Conservation (phyloP, 2,888 invertebrate genomes). For the Norana najaformis region DNA sequence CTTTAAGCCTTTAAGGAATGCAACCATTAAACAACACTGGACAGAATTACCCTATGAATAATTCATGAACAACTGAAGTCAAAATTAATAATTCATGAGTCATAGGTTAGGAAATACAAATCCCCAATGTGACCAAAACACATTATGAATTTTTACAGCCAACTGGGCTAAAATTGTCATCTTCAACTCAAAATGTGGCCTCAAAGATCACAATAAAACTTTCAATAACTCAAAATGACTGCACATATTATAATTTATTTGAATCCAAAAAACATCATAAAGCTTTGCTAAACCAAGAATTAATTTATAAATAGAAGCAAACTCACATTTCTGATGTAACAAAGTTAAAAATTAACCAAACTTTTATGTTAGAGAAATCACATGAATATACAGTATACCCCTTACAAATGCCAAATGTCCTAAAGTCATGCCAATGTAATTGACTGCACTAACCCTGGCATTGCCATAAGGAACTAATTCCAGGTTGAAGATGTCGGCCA, state of each 20-base stretch:
- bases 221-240: no score
- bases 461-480: constrained; percentile 61
- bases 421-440: neutral
- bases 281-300: no score
- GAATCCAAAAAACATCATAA: neutral
- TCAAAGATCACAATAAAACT: no score
- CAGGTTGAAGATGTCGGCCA: constrained; percentile 54
- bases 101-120: neutral
- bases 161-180: neutral
- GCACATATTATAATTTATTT: neutral
- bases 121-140: neutral
- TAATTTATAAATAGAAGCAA: neutral
- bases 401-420: no score
- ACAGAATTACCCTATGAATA: neutral
- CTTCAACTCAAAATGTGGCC: neutral
- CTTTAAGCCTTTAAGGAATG: neutral
- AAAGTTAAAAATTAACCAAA: no score
- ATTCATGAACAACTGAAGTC: neutral
- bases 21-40: neutral
- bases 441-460: constrained; percentile 50
- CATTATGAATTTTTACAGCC: neutral
- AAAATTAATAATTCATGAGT: neutral
- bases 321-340: neutral
- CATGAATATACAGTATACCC: no score
- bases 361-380: no score